Percentiles rank a stretch among this genome's conserved stretches.
Conservation (phyloP, 2,888 invertebrate genomes). For the Aleiodes testaceus region DNA sequence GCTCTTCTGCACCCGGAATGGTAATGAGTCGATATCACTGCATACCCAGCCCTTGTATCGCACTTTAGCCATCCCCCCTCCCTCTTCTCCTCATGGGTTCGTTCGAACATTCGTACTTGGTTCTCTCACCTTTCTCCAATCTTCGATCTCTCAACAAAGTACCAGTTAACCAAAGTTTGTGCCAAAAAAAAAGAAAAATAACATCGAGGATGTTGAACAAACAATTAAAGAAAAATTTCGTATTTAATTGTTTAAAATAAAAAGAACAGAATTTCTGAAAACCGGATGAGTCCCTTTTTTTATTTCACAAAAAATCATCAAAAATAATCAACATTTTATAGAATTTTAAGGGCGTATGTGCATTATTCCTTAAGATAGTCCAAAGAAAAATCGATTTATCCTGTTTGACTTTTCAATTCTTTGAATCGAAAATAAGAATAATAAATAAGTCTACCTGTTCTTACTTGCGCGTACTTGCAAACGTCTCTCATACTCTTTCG, state of each 20-base stretch:
- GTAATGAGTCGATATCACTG: constrained; percentile 73
- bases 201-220: no score
- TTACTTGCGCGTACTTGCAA: constrained; percentile 25
- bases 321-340: no score
- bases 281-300: background rate
- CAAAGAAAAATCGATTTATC: no score
- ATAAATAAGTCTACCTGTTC: constrained; percentile 39
- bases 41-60: constrained; percentile 72
- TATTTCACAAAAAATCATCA: background rate
- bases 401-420: background rate
- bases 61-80: constrained; percentile 40
- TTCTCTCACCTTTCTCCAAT: constrained; percentile 43
- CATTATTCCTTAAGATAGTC: no score
- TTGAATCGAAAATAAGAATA: background rate
- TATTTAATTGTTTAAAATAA: constrained; percentile 1
- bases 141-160: constrained; percentile 42
- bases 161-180: constrained; percentile 40
- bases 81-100: constrained; percentile 48
- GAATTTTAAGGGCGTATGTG: no score
- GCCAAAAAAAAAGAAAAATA: background rate
- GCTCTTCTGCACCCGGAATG: constrained; percentile 68
- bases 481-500: constrained; percentile 25
- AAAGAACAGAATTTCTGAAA: background rate
- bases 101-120: constrained; percentile 52
- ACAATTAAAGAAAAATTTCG: no score